Conservation (phyloP, 2,888 invertebrate genomes). For the Xanthia icteritia region DNA sequence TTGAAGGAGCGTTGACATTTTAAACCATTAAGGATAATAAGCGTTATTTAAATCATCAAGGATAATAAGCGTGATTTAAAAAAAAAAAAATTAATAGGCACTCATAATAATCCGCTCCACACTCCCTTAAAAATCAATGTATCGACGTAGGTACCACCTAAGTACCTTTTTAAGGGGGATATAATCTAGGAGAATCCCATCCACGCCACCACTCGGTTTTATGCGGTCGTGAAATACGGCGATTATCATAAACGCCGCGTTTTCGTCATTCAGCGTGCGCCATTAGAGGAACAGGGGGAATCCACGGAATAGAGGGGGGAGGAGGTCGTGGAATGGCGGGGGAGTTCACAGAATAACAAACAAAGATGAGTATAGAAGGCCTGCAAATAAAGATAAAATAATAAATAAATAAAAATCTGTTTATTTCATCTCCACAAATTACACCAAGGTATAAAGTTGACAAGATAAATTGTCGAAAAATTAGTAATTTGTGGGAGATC, state of each 20-base stretch:
- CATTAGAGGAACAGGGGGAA: slow-evolving; percentile 72
- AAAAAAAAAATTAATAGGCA: not conserved
- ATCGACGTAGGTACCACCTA: slow-evolving; percentile 49
- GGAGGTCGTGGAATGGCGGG: slow-evolving; percentile 61
- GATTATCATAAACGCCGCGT: slow-evolving; percentile 86
- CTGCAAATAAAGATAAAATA: too few species aligned
- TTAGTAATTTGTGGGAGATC: too few species aligned
- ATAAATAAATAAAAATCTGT: too few species aligned
- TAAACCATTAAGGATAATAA: not conserved
- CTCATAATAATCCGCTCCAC: slow-evolving; percentile 19
- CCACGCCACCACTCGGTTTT: slow-evolving; percentile 76
- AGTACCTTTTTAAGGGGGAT: slow-evolving; percentile 65
- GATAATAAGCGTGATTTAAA: not conserved
- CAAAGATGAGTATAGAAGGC: slow-evolving; percentile 3
- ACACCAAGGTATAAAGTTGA: too few species aligned
- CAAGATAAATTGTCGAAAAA: too few species aligned
- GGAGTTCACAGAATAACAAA: slow-evolving; percentile 32
- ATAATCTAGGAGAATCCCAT: slow-evolving; percentile 76
- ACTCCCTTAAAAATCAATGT: slow-evolving; percentile 46
- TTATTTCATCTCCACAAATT: too few species aligned
- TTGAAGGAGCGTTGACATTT: not conserved
- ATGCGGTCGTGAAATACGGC: slow-evolving; percentile 82
- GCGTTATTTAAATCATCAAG: not conserved
- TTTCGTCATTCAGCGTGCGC: slow-evolving; percentile 82
- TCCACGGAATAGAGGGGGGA: slow-evolving; percentile 38